These are phyloP conservation scores for Dichetophora obliterata DNA, from an alignment of 2,888 invertebrate species.

Conservation along the genomic window DNA sequence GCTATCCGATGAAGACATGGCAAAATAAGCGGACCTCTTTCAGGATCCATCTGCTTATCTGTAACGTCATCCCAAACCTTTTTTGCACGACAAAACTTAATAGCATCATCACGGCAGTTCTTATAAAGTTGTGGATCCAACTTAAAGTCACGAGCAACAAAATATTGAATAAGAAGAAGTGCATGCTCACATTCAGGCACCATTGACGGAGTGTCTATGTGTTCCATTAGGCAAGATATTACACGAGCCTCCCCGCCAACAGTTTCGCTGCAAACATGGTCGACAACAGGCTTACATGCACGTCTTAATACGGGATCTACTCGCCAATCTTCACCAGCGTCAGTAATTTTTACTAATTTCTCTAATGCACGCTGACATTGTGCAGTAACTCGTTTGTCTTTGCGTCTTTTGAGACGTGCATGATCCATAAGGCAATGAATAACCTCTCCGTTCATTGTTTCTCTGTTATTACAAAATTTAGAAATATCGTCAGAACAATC, in stretches of 20 bases:
- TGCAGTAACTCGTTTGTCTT: conserved; percentile 77
- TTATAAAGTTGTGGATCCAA: conserved; percentile 89
- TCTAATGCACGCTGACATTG: conserved; percentile 85
- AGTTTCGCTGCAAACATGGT: conserved; percentile 80
- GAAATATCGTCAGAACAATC: conserved; percentile 88
- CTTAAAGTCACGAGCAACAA: conserved; percentile 94
- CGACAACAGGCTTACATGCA: conserved; percentile 89
- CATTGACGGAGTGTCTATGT: conserved; percentile 86
- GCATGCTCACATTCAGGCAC: conserved; percentile 90
- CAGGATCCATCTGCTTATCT: conserved; percentile 77
- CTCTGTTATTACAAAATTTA: conserved; percentile 80
- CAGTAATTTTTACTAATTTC: conserved; percentile 84
- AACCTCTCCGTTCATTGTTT: conserved; percentile 82
- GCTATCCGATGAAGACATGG: conserved; percentile 90
- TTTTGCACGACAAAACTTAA: conserved; percentile 83
- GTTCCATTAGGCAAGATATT: conserved; percentile 94
- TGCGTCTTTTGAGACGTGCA: conserved; percentile 75
- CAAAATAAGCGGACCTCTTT: conserved; percentile 85
- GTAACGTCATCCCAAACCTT: conserved; percentile 80
- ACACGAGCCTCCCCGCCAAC: conserved; percentile 84
- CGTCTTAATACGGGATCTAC: conserved; percentile 91
- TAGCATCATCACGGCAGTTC: conserved; percentile 90
- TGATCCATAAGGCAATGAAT: conserved; percentile 96
- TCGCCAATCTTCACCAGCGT: conserved; percentile 95
- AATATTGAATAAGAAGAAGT: conserved; percentile 96